Base-by-base conservation (phyloP, 2,113 vertebrate genomes). In the Eurypyga helias region DNA sequence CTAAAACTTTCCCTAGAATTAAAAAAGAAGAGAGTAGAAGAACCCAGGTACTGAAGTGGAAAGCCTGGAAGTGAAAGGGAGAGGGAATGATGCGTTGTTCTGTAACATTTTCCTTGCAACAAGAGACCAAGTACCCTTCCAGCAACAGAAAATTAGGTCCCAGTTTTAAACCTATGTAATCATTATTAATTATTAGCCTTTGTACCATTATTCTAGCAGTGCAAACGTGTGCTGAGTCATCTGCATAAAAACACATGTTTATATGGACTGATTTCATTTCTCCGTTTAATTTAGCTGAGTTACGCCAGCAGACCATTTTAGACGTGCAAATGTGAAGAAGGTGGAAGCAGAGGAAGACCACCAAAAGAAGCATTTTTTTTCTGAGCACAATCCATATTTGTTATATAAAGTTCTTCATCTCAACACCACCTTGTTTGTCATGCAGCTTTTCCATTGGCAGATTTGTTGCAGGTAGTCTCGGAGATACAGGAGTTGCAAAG, bases 61-160 rank as follows among this genome's bases (percentile, higher is more conserved):
- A 87, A 84, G 21, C 23, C 28, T 60, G 38, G 18, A 58, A 64
- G 21, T 18, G 25, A 76, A 60, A 78, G 58, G 5, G 87, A 60
- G 26, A 75, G 24, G 9, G 28, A 75, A 70, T 6, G 2, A 51
- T 19, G 26, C 0, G 0, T 45, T n/a, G 9, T 15, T 60, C 48
- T 60, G 6, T 55, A 55, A 84, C 11, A 43, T 41, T 69, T 84
- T 31, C 11, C n/a, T 80, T 20, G 1, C 9, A 29, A 43, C 9
- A 61, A 36, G 4, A 81, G 34, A 43, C 5, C 48, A 66, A 67
- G 19, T 4, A 21, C 11, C 11, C 66, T 51, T 72, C 19, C 54
- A 66, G 11, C 26, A 52, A 21, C 2, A 79, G 12, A 85, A 78
- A 86, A 86, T 17, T 29, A 65, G 31, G 25, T 1, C 21, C 11